Evolutionary conservation across 1,140 invertebrate genomes (phyloP), one percentile per base, ranked within the genome.

Genomic region (Neodiprion pinetum): DNA sequence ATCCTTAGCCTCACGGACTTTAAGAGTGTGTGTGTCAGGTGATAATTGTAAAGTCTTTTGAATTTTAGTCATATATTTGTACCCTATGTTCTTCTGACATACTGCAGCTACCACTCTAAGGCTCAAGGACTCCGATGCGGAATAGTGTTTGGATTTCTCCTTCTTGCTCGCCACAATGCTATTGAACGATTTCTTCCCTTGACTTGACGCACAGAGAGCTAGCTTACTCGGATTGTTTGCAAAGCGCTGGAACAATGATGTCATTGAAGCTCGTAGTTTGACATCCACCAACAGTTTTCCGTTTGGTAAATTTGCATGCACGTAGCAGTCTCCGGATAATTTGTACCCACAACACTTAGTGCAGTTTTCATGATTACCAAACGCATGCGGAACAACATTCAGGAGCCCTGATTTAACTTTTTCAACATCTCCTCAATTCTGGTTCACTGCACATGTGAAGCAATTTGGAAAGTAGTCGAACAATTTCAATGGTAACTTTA

Each of bases 401-500:
- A 66, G 12, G 9, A 73, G 48, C 4, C 66, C 53, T 21, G 12
- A 28, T 12, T 28, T 11, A 3, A 73, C 28, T 68, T 21, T 17
- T 61, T 14, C 53, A 7, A n/a, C 1, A 23, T 69, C 9, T 23
- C 65, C 72, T 7, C 49, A 9, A 69, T 73, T 73, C 21, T 71
- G 48, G 5, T 11, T 40, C n/a, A 73, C 72, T 21, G 72, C 72
- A 9, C 28, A 72, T 0, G 68, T 9, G 12, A 71, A 73, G 49
- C 66, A 73, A 11, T 68, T 17, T n/a, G 28, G 0, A n/a, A 73
- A 65, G 67, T 73, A 66, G 12, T 7, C 61, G 1, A 21, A 7
- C 17, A 75, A 10, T 70, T 12, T 75, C 11, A 69, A 28, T 48
- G 74, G 40, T 11, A 71, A 40, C 40, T 72, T 74, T 48, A 78